These are phyloP conservation scores for Hystrix cristata DNA, from an alignment of 2,113 vertebrate species.

Conservation along the genomic window DNA sequence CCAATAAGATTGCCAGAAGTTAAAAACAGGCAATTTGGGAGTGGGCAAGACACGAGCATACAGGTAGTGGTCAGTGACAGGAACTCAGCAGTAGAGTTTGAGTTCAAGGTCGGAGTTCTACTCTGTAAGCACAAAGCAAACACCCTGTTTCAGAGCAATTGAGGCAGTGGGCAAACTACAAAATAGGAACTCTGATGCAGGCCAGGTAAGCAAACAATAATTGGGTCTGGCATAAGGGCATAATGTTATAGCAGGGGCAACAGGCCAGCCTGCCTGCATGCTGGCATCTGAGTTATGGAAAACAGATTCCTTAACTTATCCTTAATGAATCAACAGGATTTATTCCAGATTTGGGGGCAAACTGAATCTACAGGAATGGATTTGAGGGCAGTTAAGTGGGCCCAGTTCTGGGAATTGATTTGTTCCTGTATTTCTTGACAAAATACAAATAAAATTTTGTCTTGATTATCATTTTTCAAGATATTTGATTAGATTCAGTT, in stretches of 20 bases:
- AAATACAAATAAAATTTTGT: conserved; percentile 53
- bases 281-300: neutral
- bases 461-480: neutral
- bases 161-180: neutral
- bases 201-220: neutral
- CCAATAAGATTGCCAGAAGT: neutral
- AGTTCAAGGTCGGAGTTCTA: neutral
- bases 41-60: neutral
- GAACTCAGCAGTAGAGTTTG: neutral
- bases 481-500: neutral
- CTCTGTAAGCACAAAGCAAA: conserved; percentile 31
- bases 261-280: neutral
- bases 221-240: neutral
- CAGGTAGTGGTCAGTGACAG: neutral
- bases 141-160: neutral
- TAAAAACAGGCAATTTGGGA: neutral
- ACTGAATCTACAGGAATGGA: neutral
- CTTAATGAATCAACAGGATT: conserved; percentile 29
- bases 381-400: neutral
- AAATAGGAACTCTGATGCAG: neutral
- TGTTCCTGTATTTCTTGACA: conserved; percentile 30
- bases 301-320: conserved; percentile 28
- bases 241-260: neutral
- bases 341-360: neutral
- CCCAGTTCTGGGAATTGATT: conserved; percentile 18